Evolutionary conservation across 2,888 invertebrate species (phyloP).

Genomic region (Caenorhabditis plicata): DNA sequence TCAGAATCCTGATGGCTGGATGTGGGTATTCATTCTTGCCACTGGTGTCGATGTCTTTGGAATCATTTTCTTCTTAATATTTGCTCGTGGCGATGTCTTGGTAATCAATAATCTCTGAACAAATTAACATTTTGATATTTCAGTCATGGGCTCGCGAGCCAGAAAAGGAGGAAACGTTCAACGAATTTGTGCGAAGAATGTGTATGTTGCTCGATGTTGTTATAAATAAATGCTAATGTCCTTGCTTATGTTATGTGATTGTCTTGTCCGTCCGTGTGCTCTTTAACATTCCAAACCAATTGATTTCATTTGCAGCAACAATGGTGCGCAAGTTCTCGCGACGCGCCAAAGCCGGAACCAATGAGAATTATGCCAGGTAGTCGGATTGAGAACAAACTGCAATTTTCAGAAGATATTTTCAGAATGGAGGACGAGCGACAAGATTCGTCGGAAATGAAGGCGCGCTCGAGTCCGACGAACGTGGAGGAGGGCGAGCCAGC

Average conservation of each 20-base stretch:
- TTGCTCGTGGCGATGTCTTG: slow-evolving; percentile 94
- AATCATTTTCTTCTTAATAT: slow-evolving; percentile 89
- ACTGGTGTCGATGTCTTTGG: slow-evolving; percentile 90
- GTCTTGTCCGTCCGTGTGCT: too few species aligned
- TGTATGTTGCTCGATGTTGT: slow-evolving; percentile 36
- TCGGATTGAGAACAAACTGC: neutral
- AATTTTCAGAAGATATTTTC: slow-evolving; percentile 5
- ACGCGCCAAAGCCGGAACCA: slow-evolving; percentile 18
- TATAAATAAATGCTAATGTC: too few species aligned
- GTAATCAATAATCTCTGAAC: slow-evolving; percentile 3
- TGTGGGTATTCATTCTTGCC: slow-evolving; percentile 89
- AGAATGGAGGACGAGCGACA: slow-evolving; percentile 43
- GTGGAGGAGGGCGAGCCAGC: slow-evolving; percentile 2
- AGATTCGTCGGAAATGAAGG: slow-evolving; percentile 42
- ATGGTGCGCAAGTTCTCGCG: slow-evolving; percentile 37
- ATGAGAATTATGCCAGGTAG: slow-evolving; percentile 33
- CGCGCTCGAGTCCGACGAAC: too few species aligned
- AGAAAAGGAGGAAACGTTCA: slow-evolving; percentile 47
- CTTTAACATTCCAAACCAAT: too few species aligned
- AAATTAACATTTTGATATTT: slow-evolving; percentile 2
- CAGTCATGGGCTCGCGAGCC: slow-evolving; percentile 47
- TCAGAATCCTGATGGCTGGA: slow-evolving; percentile 74
- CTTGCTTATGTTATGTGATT: too few species aligned
- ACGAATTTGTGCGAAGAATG: slow-evolving; percentile 44
- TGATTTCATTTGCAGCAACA: slow-evolving; percentile 36